Evolutionary conservation across 2,888 invertebrate species (phyloP), one percentile per base, ranked within the genome.

Genomic region (Merodon equestris): DNA sequence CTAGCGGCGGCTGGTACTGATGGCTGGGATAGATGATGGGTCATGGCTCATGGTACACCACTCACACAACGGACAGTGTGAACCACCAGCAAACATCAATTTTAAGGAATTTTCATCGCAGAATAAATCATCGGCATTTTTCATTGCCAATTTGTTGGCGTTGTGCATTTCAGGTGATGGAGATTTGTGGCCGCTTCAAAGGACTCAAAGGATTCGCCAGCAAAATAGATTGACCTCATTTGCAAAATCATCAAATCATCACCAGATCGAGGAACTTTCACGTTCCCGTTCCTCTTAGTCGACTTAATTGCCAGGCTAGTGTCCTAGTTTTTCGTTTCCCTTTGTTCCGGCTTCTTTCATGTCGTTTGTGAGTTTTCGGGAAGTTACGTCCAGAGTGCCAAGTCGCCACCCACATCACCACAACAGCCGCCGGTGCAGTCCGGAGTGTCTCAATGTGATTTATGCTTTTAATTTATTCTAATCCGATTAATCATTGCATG

Each of bases 401-500:
- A 27, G 27, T 7, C 27, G 27, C n/a, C n/a, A n/a, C 27, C 27
- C 27, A 27, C 27, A 27, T 27, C 44, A 50, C 38, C 42, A 70
- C 58, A 54, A 48, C 48, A 63, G 27, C 27, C 27, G 27, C 7
- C 7, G 3, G 27, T 4, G 27, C 3, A 27, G 27, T 27, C 7
- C 27, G 27, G 27, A 27, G 27, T 27, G 27, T 27, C 27, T 27
- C 27, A 27, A 27, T 27, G 27, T 79, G 77, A 79, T 79, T 79
- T 79, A 79, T 79, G 68, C 67, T 73, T 79, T 79, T 79, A 79
- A 79, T 79, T 79, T 79, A 61, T 79, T 50, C 61, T 73, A 79
- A 79, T 79, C 73, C 68, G 58, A 79, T 79, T 79, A 73, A 79
- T 79, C 77, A 79, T 73, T 79, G 73, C 77, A 67, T 73, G 77